These are phyloP conservation scores for Meloidogyne floridensis DNA, from an alignment of 1,140 invertebrate species.

Conservation along the genomic window DNA sequence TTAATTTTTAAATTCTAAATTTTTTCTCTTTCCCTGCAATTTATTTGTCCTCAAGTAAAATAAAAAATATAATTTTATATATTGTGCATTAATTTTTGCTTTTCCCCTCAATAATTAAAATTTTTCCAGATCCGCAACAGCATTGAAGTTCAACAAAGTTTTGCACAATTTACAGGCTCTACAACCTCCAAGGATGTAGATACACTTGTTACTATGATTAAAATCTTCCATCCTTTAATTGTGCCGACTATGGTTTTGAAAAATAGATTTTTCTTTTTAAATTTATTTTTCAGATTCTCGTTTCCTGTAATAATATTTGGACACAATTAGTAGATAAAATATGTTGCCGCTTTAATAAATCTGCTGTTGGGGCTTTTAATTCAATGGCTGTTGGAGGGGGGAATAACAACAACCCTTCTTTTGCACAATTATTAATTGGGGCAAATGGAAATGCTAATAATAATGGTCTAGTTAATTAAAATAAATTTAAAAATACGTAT, in stretches of 20 bases:
- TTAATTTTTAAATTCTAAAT: too few relatives aligned
- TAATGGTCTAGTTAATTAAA: not conserved
- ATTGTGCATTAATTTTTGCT: not conserved
- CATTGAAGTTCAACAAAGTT: not conserved
- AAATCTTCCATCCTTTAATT: constrained; percentile 48
- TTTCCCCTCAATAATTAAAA: too few relatives aligned
- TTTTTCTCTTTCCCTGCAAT: not conserved
- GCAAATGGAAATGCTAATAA: not conserved
- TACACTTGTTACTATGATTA: constrained; percentile 34
- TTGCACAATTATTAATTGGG: not conserved
- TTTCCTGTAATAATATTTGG: constrained; percentile 48
- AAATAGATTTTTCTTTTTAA: not conserved
- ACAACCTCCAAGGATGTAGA: constrained; percentile 38
- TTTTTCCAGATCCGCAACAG: not conserved
- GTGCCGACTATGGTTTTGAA: constrained; percentile 42
- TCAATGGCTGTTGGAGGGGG: not conserved
- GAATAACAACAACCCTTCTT: not conserved
- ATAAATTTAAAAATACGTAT: too few relatives aligned
- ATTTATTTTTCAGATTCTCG: constrained; percentile 36
- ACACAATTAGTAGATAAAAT: constrained; percentile 46
- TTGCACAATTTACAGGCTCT: not conserved
- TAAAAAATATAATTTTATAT: not conserved
- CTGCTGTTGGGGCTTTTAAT: not conserved
- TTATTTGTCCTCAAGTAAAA: not conserved
- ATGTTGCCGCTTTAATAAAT: constrained; percentile 35